Evolutionary conservation across 2,113 vertebrate species (phyloP).

Genomic region (Tupaia chinensis): DNA sequence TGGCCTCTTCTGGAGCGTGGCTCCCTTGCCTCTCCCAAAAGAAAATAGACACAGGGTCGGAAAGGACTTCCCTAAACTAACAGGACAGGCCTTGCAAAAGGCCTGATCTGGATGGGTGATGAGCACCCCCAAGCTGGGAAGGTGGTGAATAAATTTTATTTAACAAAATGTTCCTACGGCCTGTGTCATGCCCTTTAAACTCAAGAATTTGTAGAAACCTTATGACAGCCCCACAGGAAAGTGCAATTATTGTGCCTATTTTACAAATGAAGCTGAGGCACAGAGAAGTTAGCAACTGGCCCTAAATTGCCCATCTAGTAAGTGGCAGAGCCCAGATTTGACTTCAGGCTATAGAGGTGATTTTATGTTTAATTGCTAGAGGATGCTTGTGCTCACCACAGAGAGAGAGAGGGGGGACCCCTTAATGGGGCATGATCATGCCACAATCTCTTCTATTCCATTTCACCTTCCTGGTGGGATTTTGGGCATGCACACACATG

Average conservation of each 20-base stretch:
- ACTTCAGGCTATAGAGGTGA: not conserved
- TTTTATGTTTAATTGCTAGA: too few relatives aligned
- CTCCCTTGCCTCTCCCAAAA: not conserved
- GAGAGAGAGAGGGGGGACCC: too few relatives aligned
- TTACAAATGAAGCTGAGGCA: not conserved
- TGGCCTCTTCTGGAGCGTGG: not conserved
- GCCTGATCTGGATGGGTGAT: not conserved
- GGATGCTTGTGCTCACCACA: too few relatives aligned
- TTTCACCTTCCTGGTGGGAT: too few relatives aligned
- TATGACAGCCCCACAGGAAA: not conserved
- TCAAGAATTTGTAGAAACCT: not conserved
- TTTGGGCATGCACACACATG: too few relatives aligned
- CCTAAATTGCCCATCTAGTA: not conserved
- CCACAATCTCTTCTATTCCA: too few relatives aligned
- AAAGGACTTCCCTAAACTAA: conserved; percentile 38
- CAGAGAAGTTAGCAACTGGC: not conserved
- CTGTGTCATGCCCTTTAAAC: not conserved
- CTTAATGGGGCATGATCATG: too few relatives aligned
- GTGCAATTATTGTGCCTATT: not conserved
- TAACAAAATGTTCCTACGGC: not conserved
- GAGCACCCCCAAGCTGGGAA: not conserved
- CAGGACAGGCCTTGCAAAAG: not conserved
- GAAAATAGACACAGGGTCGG: conserved; percentile 31
- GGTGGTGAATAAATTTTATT: not conserved
- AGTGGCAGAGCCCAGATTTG: not conserved